Percentiles rank a stretch among this genome's conserved stretches.
These are phyloP conservation scores for Stomatorhinus walkeri DNA, from an alignment of 2,797 vertebrate genomes.

Conservation along the genomic window DNA sequence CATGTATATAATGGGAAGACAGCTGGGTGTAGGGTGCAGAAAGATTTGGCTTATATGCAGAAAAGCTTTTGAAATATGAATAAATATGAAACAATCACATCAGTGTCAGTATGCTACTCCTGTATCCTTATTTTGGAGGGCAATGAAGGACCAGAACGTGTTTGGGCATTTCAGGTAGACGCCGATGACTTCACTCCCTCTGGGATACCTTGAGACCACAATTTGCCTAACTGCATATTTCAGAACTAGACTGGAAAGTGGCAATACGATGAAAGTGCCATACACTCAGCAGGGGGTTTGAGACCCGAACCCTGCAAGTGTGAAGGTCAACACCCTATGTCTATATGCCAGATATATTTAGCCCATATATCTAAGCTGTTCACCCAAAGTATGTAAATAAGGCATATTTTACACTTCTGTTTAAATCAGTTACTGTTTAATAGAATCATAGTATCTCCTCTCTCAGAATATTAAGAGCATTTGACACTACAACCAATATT, in stretches of 20 bases:
- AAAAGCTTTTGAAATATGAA: not conserved
- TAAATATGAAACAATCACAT: not conserved
- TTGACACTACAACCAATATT: not conserved
- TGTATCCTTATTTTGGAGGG: not conserved
- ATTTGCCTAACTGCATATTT: not conserved
- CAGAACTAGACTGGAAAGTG: not conserved
- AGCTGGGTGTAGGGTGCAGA: not conserved
- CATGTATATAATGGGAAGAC: not conserved
- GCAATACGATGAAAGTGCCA: not conserved
- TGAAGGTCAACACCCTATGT: not conserved
- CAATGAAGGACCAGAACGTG: not conserved
- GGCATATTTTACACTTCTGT: not conserved
- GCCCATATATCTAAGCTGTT: not conserved
- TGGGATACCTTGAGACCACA: not conserved
- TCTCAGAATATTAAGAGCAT: not conserved
- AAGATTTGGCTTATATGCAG: not conserved
- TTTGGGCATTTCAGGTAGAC: not conserved
- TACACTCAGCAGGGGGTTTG: not conserved
- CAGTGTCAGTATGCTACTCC: not conserved
- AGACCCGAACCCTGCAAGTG: not conserved
- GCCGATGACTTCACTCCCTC: not conserved
- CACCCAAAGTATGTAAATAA: not conserved
- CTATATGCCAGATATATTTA: not conserved
- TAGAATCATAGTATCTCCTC: not conserved
- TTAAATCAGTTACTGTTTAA: not conserved